Percentiles rank a stretch among this genome's conserved stretches.
phyloP scores from a whole-genome alignment of 2,113 vertebrate species.

The Stegostoma tigrinum region DNA sequence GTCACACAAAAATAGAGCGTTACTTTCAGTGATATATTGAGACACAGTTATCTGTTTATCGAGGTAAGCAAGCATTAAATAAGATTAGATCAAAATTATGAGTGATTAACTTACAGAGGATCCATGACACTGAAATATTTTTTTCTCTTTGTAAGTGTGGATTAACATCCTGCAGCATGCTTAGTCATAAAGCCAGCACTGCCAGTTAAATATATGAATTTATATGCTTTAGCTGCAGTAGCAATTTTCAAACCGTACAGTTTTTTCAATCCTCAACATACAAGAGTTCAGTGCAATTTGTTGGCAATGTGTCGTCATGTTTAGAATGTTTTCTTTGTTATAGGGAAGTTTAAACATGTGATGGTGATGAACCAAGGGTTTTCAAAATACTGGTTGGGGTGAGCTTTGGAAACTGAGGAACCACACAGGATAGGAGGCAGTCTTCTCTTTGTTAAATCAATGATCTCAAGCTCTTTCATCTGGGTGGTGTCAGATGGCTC shows the following conservation, averaged over 20 bases:
- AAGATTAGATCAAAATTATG: neutral
- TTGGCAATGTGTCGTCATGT: neutral
- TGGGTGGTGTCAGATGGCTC: neutral
- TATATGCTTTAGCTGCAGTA: neutral
- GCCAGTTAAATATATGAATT: neutral
- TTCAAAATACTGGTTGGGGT: neutral
- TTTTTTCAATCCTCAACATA: neutral
- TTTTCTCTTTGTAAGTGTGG: neutral
- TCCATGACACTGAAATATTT: neutral
- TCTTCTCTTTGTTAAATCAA: neutral
- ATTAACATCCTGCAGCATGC: neutral
- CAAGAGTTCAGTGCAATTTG: neutral
- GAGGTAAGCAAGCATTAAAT: neutral
- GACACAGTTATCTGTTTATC: neutral
- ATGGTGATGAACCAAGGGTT: neutral
- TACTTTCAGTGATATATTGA: neutral
- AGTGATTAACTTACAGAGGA: neutral
- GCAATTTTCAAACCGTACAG: neutral
- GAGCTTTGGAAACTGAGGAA: neutral
- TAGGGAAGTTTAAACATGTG: neutral
- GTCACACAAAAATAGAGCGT: neutral
- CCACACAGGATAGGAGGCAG: neutral
- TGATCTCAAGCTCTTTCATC: neutral
- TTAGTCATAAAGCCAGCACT: neutral
- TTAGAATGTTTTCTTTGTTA: neutral